Percentiles rank a stretch among this genome's conserved stretches.
Evolutionary conservation across 2,888 invertebrate species (phyloP).

Genomic region (Brachyptera putata): DNA sequence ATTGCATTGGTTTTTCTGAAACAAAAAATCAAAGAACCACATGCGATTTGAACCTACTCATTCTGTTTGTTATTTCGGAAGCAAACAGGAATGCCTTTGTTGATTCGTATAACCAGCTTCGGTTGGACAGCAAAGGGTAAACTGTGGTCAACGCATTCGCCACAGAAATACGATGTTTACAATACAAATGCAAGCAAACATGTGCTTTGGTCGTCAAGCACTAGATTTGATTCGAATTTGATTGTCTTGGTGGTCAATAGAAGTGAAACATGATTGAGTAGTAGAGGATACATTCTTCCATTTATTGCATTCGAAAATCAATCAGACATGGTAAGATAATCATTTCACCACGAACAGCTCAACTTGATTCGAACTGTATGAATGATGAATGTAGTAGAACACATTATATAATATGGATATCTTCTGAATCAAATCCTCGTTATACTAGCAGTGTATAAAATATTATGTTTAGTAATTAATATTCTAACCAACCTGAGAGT

Average conservation of each 20-base stretch:
- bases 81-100: constrained; percentile 29
- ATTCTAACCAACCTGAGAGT: constrained; percentile 2
- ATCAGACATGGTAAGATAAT: neutral
- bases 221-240: neutral
- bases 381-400: too few relatives aligned
- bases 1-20: constrained; percentile 19
- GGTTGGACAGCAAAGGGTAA: constrained; percentile 25
- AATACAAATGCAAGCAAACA: neutral
- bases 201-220: constrained; percentile 2
- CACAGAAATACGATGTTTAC: neutral
- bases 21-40: constrained; percentile 17
- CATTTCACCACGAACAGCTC: too few relatives aligned
- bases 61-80: constrained; percentile 23
- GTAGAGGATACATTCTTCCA: constrained; percentile 17
- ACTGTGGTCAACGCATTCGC: constrained; percentile 14
- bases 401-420: too few relatives aligned
- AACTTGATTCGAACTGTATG: too few relatives aligned
- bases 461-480: too few relatives aligned
- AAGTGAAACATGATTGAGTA: constrained; percentile 13
- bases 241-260: constrained; percentile 25
- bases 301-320: constrained; percentile 9
- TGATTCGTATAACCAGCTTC: constrained; percentile 11
- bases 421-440: too few relatives aligned
- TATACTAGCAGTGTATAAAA: too few relatives aligned
- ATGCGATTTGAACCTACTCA: neutral